A percentile compares a stretch with the other conserved stretches of the same genome.
Evolutionary conservation across 1,140 invertebrate genomes (phyloP).

Genomic region (Chelonus insularis): DNA sequence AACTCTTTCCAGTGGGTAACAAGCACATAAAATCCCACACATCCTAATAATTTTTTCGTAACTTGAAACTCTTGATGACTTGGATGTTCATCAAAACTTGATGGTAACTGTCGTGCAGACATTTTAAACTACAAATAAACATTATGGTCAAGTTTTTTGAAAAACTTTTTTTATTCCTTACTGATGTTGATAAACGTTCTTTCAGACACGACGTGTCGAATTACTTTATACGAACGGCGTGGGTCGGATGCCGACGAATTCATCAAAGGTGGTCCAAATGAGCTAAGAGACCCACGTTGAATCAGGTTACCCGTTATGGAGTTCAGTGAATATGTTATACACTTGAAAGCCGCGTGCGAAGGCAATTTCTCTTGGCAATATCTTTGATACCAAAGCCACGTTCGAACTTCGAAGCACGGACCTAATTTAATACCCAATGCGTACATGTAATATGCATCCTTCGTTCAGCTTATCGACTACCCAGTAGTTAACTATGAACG

Average conservation of each 20-base stretch:
- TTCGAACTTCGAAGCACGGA: background rate
- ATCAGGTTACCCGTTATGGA: conserved; percentile 17
- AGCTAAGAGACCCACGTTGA: conserved; percentile 6
- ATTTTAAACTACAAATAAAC: background rate
- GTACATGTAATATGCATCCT: conserved; percentile 10
- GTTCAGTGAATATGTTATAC: background rate
- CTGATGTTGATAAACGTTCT: conserved; percentile 8
- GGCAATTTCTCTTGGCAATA: background rate
- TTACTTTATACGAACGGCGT: background rate
- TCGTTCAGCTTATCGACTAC: background rate
- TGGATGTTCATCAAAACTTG: background rate
- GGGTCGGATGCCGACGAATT: conserved; percentile 2
- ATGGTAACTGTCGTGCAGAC: background rate
- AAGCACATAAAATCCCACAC: too few relatives aligned
- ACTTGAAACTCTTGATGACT: background rate
- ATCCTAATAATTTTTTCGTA: background rate
- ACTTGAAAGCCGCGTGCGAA: background rate
- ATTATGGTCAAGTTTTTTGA: background rate
- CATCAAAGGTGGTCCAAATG: conserved; percentile 25
- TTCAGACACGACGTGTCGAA: conserved; percentile 8
- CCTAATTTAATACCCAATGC: conserved; percentile 12
- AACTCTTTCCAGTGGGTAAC: too few relatives aligned
- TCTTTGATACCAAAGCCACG: background rate
- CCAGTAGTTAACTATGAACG: conserved; percentile 1
- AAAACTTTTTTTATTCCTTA: background rate